Conservation (phyloP, 1,140 invertebrate genomes). For the Limonius californicus region DNA sequence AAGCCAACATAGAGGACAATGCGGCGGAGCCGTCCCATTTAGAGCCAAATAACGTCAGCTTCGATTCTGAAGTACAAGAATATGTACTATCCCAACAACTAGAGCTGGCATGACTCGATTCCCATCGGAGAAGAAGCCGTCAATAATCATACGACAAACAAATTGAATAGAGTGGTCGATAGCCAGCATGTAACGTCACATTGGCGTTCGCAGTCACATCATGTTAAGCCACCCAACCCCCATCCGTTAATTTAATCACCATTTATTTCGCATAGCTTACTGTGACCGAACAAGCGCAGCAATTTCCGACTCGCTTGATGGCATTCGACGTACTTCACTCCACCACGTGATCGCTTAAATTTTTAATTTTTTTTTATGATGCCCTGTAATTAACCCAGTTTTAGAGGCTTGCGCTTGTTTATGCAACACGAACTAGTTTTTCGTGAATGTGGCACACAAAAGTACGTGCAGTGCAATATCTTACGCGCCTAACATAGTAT, state of each 20-base stretch:
- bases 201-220: constrained; percentile 1
- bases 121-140: background rate
- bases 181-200: background rate
- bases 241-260: constrained; percentile 4
- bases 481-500: too few species aligned
- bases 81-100: background rate
- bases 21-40: background rate
- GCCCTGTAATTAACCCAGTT: background rate
- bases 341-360: constrained; percentile 9
- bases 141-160: constrained; percentile 5
- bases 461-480: too few species aligned
- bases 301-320: constrained; percentile 4
- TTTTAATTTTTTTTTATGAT: constrained; percentile 12
- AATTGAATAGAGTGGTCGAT: constrained; percentile 12
- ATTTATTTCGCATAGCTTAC: constrained; percentile 8
- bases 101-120: background rate
- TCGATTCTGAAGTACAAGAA: background rate
- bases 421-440: too few species aligned
- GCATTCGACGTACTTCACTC: background rate
- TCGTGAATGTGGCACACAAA: too few species aligned
- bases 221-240: background rate
- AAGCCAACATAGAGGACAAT: too few species aligned
- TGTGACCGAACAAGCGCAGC: background rate
- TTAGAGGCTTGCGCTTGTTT: background rate
- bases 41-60: background rate